phyloP scores from a whole-genome alignment of 2,797 vertebrate species.

The Pangasius larnaudii region DNA sequence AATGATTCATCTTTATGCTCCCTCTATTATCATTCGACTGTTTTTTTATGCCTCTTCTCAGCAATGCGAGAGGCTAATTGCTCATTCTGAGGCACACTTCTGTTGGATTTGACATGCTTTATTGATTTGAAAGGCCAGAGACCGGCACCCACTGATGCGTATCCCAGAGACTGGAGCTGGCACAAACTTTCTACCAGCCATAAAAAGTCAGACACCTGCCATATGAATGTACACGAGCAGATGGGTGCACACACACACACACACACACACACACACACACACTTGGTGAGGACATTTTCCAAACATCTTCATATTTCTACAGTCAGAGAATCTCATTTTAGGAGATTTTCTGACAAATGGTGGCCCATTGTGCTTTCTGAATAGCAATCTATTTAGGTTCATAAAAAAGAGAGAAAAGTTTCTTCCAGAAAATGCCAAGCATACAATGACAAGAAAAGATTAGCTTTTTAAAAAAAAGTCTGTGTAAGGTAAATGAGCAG shows the following conservation, averaged over 20 bases:
- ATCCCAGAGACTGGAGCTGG: not conserved
- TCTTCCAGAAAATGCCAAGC: not conserved
- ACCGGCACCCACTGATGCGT: conserved; percentile 14
- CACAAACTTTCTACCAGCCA: not conserved
- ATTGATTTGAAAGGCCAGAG: conserved; percentile 30
- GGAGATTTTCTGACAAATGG: not conserved
- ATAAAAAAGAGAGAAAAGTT: not conserved
- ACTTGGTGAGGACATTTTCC: not conserved
- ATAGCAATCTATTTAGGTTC: not conserved
- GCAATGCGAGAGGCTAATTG: not conserved
- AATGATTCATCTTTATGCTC: not conserved
- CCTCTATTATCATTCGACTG: not conserved
- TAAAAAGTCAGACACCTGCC: not conserved
- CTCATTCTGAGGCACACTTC: conserved; percentile 1
- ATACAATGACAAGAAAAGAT: not conserved
- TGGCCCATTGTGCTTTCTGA: not conserved
- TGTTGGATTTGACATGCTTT: conserved; percentile 29
- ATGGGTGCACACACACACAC: not conserved
- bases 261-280: not conserved
- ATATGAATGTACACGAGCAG: not conserved
- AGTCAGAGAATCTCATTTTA: not conserved
- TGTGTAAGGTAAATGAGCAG: not conserved
- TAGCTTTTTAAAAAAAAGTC: not conserved
- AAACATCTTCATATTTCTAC: not conserved
- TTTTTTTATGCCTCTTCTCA: not conserved